A percentile compares a stretch with the other conserved stretches of the same genome.
phyloP scores from a whole-genome alignment of 1,140 invertebrate genomes.

The Diuraphis noxia region DNA sequence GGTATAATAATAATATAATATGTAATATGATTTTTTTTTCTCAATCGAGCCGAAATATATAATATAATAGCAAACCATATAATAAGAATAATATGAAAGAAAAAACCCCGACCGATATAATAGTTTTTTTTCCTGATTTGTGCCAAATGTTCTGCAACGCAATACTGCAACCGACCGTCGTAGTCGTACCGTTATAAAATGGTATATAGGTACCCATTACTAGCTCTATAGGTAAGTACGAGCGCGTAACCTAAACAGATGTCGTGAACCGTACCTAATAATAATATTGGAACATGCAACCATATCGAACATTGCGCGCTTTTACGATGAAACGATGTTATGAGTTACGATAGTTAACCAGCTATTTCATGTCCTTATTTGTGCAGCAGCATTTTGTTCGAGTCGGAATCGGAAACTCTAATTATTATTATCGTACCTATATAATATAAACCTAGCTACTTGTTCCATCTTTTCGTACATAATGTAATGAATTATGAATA shows the following conservation, averaged over 20 bases:
- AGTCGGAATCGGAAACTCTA: neutral
- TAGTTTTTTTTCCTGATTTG: neutral
- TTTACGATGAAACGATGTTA: neutral
- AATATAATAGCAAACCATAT: neutral
- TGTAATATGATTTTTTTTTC: conserved; percentile 10
- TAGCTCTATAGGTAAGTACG: neutral
- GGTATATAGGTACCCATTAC: neutral
- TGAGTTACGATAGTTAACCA: neutral
- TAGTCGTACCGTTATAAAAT: neutral
- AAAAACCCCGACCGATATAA: neutral
- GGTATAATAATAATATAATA: neutral
- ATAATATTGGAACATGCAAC: neutral
- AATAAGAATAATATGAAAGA: neutral
- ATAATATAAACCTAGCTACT: no score
- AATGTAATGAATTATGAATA: no score
- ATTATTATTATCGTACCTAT: neutral
- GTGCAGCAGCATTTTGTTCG: neutral
- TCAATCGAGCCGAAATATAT: neutral
- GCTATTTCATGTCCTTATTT: neutral
- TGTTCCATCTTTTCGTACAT: neutral
- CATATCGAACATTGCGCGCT: neutral
- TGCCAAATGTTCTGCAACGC: conserved; percentile 16
- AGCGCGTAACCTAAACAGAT: neutral
- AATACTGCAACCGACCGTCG: neutral
- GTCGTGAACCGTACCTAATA: neutral